Conservation (phyloP, 2,797 vertebrate genomes). For the Acipenser transmontanus region DNA sequence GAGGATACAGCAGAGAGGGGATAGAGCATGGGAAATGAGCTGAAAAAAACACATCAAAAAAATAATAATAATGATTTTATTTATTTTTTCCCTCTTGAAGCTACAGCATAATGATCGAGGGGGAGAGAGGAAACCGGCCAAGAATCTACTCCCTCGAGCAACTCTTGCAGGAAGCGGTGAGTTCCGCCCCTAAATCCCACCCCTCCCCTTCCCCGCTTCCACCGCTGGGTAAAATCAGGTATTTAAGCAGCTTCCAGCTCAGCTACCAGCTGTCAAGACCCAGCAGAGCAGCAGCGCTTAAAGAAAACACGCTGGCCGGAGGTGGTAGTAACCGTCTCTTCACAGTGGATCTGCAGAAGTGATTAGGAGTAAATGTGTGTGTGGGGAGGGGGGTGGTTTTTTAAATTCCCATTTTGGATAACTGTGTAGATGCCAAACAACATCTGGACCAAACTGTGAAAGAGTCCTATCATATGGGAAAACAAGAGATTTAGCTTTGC, state of each 20-base stretch:
- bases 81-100: slow-evolving; percentile 47
- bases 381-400: slow-evolving; percentile 6
- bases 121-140: slow-evolving; percentile 84
- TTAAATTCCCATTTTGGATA: slow-evolving; percentile 15
- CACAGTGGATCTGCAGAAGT: slow-evolving; percentile 22
- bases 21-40: slow-evolving; percentile 7
- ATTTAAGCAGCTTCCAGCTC: too few species aligned
- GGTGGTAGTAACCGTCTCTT: slow-evolving; percentile 16
- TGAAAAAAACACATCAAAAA: neutral
- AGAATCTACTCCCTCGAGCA: slow-evolving; percentile 89
- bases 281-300: slow-evolving; percentile 18
- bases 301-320: slow-evolving; percentile 22
- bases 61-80: slow-evolving; percentile 8
- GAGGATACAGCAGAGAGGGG: neutral
- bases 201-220: slow-evolving; percentile 7
- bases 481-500: slow-evolving; percentile 8
- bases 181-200: slow-evolving; percentile 30
- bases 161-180: slow-evolving; percentile 89
- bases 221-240: neutral
- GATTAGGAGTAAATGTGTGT: slow-evolving; percentile 31
- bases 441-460: slow-evolving; percentile 14
- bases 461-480: slow-evolving; percentile 13
- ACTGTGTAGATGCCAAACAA: slow-evolving; percentile 15
- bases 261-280: neutral
- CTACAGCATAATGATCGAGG: slow-evolving; percentile 85